Base-by-base conservation (phyloP, 2,113 vertebrate species). In the Nesospiza acunhae region DNA sequence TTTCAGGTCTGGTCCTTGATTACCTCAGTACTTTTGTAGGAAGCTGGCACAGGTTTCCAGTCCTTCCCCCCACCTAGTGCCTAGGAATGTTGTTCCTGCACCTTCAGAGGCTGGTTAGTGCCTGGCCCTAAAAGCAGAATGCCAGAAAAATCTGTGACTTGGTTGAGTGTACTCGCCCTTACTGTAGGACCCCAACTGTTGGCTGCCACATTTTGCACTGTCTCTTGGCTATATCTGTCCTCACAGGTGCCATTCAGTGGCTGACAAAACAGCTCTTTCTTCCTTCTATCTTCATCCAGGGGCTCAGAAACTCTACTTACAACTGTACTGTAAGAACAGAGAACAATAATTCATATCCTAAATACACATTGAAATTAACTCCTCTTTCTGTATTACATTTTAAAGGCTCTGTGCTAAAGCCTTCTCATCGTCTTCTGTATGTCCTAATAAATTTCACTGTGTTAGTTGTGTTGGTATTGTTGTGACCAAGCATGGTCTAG, bases 141-240 rank as follows among this genome's bases (percentile, higher is more conserved):
- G 2, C 4, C 15, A 39, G 47, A 70, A 85, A 75, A 42, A 63
- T 63, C 12, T 68, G 8, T 4, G 14, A 58, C 10, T 87, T 68
- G 12, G 10, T 46, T 78, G 26, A 16, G 31, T 49, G 23, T 20
- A 4, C 9, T 63, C 0, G 0, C 18, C 7, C 7, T 66, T 1
- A 1, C 50, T 82, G 52, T 20, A 46, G 39, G 20, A 59, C 24
- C 23, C 28, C 24, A 23, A 2, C 2, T 52, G 30, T 59, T 42
- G 35, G 9, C 47, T 67, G 42, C 8, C 15, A 21, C 13, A 13
- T 19, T 31, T 91, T 77, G 9, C 13, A 2, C 22, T 56, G 31
- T 85, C 39, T 6, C 13, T 75, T 86, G 49, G 27, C 49, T n/a
- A 1, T 37, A 27, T 68, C 63, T 4, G 14, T 58, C 7, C 13